A percentile compares a stretch with the other conserved stretches of the same genome.
phyloP scores from a whole-genome alignment of 2,113 vertebrate genomes.

The Prionailurus bengalensis region DNA sequence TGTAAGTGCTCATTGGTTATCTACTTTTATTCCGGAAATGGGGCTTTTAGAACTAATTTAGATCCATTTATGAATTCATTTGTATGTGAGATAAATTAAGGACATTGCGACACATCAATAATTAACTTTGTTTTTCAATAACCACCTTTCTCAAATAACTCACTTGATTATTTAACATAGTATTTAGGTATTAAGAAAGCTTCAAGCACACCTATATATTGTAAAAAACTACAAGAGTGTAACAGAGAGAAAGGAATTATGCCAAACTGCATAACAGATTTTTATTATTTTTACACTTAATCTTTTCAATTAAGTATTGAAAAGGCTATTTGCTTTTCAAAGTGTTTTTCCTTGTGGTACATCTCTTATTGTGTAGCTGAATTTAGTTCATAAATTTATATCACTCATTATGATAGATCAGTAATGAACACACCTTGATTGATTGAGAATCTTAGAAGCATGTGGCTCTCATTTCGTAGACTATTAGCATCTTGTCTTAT shows the following conservation, averaged over 20 bases:
- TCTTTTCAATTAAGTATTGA: neutral
- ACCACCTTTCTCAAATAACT: neutral
- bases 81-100: slow-evolving; percentile 28
- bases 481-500: neutral
- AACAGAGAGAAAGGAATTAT: neutral
- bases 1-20: neutral
- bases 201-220: neutral
- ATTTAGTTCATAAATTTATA: neutral
- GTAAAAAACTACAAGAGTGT: neutral
- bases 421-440: neutral
- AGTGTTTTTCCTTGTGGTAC: neutral
- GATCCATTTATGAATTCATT: slow-evolving; percentile 1
- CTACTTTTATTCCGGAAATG: neutral
- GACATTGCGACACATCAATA: neutral
- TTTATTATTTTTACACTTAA: neutral
- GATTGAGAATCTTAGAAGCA: neutral
- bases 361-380: neutral
- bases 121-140: slow-evolving; percentile 44
- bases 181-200: slow-evolving; percentile 1
- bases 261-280: neutral
- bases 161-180: neutral
- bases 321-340: neutral
- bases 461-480: neutral
- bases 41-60: slow-evolving; percentile 35
- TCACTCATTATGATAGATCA: neutral